Conservation (phyloP, 2,888 invertebrate genomes). For the Drosophila dives region DNA sequence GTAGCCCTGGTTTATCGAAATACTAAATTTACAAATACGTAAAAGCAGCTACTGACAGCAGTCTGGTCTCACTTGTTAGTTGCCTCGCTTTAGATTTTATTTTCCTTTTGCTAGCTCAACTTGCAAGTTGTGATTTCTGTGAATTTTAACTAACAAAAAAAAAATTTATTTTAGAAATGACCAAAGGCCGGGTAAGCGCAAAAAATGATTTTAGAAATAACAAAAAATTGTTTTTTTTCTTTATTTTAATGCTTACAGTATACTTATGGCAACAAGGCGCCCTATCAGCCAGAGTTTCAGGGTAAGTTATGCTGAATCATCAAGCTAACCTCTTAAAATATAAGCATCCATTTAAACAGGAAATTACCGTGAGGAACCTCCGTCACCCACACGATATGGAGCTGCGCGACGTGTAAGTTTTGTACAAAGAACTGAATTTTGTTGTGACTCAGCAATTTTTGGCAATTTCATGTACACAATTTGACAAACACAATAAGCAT, state of each 20-base stretch:
- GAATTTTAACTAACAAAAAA: background rate
- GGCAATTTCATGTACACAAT: background rate
- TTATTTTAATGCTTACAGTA: background rate
- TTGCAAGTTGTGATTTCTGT: background rate
- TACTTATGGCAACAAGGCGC: background rate
- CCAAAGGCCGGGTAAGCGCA: background rate
- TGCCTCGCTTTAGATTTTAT: background rate
- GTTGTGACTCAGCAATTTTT: background rate
- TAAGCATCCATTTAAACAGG: background rate
- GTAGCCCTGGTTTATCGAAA: background rate
- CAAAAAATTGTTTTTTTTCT: background rate
- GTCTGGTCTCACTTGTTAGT: background rate
- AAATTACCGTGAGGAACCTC: background rate
- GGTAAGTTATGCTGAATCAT: constrained; percentile 4
- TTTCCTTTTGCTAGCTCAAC: background rate
- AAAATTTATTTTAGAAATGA: background rate
- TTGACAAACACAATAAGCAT: background rate
- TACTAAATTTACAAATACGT: background rate
- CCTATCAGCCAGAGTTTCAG: background rate
- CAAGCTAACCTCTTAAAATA: background rate
- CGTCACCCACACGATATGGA: background rate
- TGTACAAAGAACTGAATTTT: background rate
- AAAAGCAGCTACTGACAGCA: background rate
- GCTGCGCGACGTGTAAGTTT: constrained; percentile 13
- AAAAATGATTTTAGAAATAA: background rate